Evolutionary conservation across 1,140 invertebrate genomes (phyloP), one percentile per base, ranked within the genome.

Genomic region (Trachymyrmex cornetzi): DNA sequence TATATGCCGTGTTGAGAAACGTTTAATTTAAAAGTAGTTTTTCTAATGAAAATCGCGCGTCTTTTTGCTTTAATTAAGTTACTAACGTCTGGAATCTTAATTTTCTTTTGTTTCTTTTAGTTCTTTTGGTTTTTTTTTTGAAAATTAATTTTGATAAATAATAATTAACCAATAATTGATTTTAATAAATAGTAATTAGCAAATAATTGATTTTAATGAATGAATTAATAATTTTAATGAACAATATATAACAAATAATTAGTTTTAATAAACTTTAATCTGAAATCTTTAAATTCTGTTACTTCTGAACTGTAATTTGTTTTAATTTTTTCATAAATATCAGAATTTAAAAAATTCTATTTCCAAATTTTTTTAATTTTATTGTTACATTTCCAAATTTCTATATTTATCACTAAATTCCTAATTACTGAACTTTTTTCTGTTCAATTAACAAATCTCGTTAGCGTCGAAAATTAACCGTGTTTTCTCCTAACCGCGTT

Each of bases 261-360:
- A 0, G 9, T 14, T 50, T 50, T 3, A 50, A 50, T 50, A 50
- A 50, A 50, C 7, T 9, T 9, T 38, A 38, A 38, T 67, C 5
- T 22, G 12, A 44, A 67, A 67, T 67, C 12, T 38, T n/a, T 30
- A 38, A 19, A 38, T 66, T 66, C 30, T 66, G 11, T 44, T 16
- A 19, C 27, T 61, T 61, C 24, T 61, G 24, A 34, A 66, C 3
- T 34, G 30, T 3, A 0, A 22, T 11, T 38, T n/a, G n/a, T n/a
- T n/a, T n/a, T n/a, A n/a, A n/a, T 66, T 66, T 66, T 66, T 34
- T 1, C 11, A n/a, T 66, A 44, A 67, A 67, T 67, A 38, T 11
- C 4, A 14, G 19, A 44, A 7, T 66, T 48, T 0, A 16, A 50
- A 50, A 50, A 50, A 50, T 4, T 50, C 48, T 50, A 0, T 50